These are phyloP conservation scores for Drosophila algonquin DNA, from an alignment of 2,888 invertebrate genomes.

Conservation along the genomic window DNA sequence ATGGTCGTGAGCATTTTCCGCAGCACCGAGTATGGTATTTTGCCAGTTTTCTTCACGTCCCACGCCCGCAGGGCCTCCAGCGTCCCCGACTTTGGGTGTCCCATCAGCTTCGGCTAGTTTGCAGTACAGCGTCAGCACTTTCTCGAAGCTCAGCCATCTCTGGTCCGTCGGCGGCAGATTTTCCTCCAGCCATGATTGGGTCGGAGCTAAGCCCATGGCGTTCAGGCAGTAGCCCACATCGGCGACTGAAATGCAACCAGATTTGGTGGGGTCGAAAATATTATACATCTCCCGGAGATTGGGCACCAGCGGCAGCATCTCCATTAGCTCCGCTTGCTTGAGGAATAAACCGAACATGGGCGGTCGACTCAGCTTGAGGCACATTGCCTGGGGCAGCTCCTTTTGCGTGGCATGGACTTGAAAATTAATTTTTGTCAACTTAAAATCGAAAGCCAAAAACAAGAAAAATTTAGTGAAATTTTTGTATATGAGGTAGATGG, in stretches of 20 bases:
- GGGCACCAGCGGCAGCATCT: constrained; percentile 30
- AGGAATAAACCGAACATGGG: constrained; percentile 15
- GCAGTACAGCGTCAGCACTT: constrained; percentile 30
- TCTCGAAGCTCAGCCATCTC: constrained; percentile 18
- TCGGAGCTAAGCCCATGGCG: constrained; percentile 33
- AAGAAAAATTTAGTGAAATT: neutral
- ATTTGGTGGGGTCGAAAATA: constrained; percentile 7
- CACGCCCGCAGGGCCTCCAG: constrained; percentile 1
- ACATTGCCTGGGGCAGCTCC: neutral
- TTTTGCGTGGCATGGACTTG: neutral
- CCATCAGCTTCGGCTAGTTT: neutral
- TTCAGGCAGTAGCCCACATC: constrained; percentile 33
- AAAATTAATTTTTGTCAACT: neutral
- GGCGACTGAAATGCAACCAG: neutral
- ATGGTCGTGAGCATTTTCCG: constrained; percentile 25
- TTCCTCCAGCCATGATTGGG: constrained; percentile 3
- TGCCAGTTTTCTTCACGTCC: constrained; percentile 5
- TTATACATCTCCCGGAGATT: constrained; percentile 24
- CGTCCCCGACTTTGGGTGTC: neutral
- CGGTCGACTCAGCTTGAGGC: neutral
- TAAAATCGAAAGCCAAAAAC: neutral
- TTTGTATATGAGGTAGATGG: neutral
- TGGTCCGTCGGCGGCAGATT: constrained; percentile 2
- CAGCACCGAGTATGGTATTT: constrained; percentile 18
- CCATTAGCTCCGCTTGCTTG: constrained; percentile 29